Conservation (phyloP, 1,140 invertebrate species). For the Odontomachus brunneus region DNA sequence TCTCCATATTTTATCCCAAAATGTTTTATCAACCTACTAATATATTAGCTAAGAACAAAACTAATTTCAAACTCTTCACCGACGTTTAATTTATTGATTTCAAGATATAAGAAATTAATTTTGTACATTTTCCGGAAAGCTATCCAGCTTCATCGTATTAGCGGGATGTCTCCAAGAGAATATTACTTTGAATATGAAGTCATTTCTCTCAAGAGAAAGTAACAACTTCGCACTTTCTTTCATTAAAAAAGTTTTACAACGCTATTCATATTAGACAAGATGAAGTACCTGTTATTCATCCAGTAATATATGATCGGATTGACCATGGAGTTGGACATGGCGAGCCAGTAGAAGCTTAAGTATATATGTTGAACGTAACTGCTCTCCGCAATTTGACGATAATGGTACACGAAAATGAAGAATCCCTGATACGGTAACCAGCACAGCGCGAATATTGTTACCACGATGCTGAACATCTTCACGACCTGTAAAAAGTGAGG, state of each 20-base stretch:
- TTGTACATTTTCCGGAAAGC: not conserved
- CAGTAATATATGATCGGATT: slow-evolving; percentile 97
- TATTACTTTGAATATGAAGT: slow-evolving; percentile 2
- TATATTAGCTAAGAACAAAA: not conserved
- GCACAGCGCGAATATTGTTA: slow-evolving; percentile 94
- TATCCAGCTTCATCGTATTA: not conserved
- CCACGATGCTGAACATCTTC: slow-evolving; percentile 93
- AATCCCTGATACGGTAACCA: slow-evolving; percentile 96
- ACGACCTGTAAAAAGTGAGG: slow-evolving; percentile 89
- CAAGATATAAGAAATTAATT: not conserved
- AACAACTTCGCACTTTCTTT: not conserved
- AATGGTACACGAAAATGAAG: slow-evolving; percentile 93
- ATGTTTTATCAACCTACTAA: too few relatives aligned
- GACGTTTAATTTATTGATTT: not conserved
- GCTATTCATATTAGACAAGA: slow-evolving; percentile 20
- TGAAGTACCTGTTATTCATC: slow-evolving; percentile 92
- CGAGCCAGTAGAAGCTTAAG: slow-evolving; percentile 95
- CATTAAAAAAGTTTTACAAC: not conserved
- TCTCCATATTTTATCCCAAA: too few relatives aligned
- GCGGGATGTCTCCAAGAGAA: not conserved
- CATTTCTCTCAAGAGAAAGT: slow-evolving; percentile 3
- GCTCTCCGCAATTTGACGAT: slow-evolving; percentile 89
- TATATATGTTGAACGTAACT: slow-evolving; percentile 93
- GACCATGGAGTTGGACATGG: slow-evolving; percentile 96
- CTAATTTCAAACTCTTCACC: not conserved